Percentiles rank a stretch among this genome's conserved stretches.
Conservation (phyloP, 2,113 vertebrate species). For the Zeus faber region DNA sequence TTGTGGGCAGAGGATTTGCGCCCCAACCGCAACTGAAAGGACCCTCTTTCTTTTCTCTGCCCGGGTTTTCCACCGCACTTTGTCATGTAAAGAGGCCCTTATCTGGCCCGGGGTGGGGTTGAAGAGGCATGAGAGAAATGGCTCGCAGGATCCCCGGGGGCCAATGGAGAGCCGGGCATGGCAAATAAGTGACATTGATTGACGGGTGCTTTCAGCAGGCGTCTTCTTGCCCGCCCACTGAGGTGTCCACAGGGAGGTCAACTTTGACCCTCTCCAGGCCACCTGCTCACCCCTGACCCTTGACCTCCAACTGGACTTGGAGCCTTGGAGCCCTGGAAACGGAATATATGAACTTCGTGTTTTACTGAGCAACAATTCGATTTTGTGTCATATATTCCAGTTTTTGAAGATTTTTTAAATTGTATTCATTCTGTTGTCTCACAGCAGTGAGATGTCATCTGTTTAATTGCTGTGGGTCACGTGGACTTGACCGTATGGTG, state of each 20-base stretch:
- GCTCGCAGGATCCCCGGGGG: slow-evolving; percentile 51
- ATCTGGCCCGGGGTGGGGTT: slow-evolving; percentile 55
- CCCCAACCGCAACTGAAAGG: slow-evolving; percentile 52
- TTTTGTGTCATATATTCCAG: too few species aligned
- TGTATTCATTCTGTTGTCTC: too few species aligned
- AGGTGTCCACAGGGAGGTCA: slow-evolving; percentile 60
- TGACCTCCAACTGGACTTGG: slow-evolving; percentile 52
- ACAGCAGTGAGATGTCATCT: too few species aligned
- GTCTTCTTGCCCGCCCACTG: slow-evolving; percentile 46
- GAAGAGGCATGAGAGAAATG: slow-evolving; percentile 47
- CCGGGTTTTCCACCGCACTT: slow-evolving; percentile 63
- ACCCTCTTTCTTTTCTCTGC: slow-evolving; percentile 50
- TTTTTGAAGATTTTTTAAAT: too few species aligned
- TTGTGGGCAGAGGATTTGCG: slow-evolving; percentile 51
- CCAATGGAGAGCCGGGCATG: slow-evolving; percentile 42
- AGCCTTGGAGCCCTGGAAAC: slow-evolving; percentile 2
- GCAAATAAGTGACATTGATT: slow-evolving; percentile 70
- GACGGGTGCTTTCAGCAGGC: slow-evolving; percentile 62
- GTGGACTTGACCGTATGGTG: too few species aligned
- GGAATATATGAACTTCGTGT: too few species aligned
- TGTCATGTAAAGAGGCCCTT: slow-evolving; percentile 77
- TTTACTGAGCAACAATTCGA: too few species aligned
- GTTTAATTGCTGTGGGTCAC: too few species aligned
- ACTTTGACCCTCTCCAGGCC: slow-evolving; percentile 63
- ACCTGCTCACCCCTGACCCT: slow-evolving; percentile 66